Base-by-base conservation (phyloP, 2,888 invertebrate species). In the Cosmopolites sordidus region DNA sequence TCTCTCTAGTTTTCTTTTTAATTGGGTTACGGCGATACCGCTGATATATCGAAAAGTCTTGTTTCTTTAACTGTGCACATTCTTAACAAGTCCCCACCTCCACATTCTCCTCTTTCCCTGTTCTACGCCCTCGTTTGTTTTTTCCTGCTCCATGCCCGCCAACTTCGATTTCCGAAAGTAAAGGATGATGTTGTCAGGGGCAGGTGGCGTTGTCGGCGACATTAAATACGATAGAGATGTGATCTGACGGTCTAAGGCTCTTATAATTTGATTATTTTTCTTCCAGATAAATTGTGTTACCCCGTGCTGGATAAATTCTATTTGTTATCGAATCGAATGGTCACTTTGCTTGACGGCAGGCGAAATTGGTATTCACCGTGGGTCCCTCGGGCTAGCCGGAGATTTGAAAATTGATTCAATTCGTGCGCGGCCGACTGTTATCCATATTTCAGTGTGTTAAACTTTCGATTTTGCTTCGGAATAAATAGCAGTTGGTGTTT, bases 111-210 rank as follows among this genome's bases (percentile, higher is more conserved):
- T n/a, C 22, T 3, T 22, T 22, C 22, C 22, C 22, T 8, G 22
- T 22, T 8, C 3, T 3, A 5, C 22, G 22, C 22, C n/a, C n/a
- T n/a, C 22, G 22, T 3, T 22, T 22, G 22, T 8, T 22, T 22
- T 22, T 22, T 22, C 22, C 22, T 5, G 22, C 5, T 12, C 33
- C 11, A 11, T 11, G 12, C n/a, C n/a, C 4, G 33, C 33, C 33
- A 33, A 22, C 47, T 48, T 48, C 48, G 48, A 48, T 48, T 42
- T 42, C 42, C 41, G 62, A 64, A 60, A 60, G 62, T 62, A 63
- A 66, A 66, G 64, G 66, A 67, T 67, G 67, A 66, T 65, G 67
- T 63, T 68, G 69, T 69, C 69, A 69, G 60, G 59, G 61, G 61
- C 69, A 68, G 66, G 66, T 66, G 69, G 58, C 60, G 65, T 64